A percentile compares a stretch with the other conserved stretches of the same genome.
Evolutionary conservation across 2,888 invertebrate species (phyloP).

Genomic region (Bruchidius siliquastri): DNA sequence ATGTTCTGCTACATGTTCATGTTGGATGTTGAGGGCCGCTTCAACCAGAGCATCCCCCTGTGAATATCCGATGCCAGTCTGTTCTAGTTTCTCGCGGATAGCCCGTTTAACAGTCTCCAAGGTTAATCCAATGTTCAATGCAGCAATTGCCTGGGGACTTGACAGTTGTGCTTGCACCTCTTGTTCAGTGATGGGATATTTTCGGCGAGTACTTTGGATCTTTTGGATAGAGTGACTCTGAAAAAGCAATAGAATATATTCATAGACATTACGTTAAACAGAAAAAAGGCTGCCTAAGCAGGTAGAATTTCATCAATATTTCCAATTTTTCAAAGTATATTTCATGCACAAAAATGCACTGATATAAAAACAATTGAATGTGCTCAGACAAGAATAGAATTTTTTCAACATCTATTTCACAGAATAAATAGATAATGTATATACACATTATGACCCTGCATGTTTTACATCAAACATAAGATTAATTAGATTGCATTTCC

Average conservation of each 20-base stretch:
- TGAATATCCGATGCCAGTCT: constrained; percentile 58
- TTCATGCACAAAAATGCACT: too few relatives aligned
- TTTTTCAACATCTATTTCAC: too few relatives aligned
- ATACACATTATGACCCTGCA: too few relatives aligned
- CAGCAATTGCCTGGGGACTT: constrained; percentile 49
- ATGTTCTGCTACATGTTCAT: constrained; percentile 51
- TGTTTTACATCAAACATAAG: too few relatives aligned
- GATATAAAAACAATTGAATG: too few relatives aligned
- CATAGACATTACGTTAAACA: too few relatives aligned
- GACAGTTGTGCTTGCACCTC: constrained; percentile 48
- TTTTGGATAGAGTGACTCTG: constrained; percentile 21
- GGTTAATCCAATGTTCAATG: constrained; percentile 59
- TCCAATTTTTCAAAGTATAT: too few relatives aligned
- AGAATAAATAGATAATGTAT: too few relatives aligned
- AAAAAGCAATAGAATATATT: constrained; percentile 14
- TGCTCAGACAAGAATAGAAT: too few relatives aligned
- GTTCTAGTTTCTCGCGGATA: constrained; percentile 54
- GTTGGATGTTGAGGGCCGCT: constrained; percentile 65
- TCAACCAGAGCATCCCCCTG: constrained; percentile 69
- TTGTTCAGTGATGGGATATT: constrained; percentile 35
- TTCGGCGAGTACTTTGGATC: constrained; percentile 19
- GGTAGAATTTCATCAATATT: too few relatives aligned
- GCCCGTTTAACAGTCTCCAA: constrained; percentile 56
- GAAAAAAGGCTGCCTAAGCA: too few relatives aligned
- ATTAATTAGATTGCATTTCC: too few relatives aligned